A percentile compares a stretch with the other conserved stretches of the same genome.
Evolutionary conservation across 2,888 invertebrate species (phyloP).

Genomic region (Cabera pusaria): DNA sequence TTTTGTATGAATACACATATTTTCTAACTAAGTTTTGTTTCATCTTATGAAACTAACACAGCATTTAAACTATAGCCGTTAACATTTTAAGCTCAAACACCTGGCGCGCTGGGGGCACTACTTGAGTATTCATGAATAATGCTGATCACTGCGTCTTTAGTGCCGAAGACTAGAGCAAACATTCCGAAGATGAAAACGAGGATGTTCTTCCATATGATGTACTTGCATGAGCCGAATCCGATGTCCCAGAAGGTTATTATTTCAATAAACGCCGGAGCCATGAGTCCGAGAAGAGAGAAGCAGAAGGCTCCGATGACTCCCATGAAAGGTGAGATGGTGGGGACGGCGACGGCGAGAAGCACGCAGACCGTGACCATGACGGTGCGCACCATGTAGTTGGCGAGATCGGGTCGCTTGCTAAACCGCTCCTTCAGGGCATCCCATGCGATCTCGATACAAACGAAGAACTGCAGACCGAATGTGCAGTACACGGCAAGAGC

Average conservation of each 20-base stretch:
- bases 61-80: no score
- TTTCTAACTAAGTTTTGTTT: no score
- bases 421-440: conserved; percentile 89
- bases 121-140: conserved; percentile 51
- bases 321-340: conserved; percentile 94
- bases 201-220: conserved; percentile 91
- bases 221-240: conserved; percentile 88
- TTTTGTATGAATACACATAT: no score
- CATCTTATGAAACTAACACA: no score
- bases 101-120: no score
- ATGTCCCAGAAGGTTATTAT: conserved; percentile 93
- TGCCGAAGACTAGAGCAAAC: conserved; percentile 91
- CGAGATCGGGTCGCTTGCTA: conserved; percentile 85
- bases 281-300: conserved; percentile 94
- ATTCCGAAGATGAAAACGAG: conserved; percentile 89
- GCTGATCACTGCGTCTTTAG: conserved; percentile 60
- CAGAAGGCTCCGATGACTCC: conserved; percentile 96
- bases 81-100: no score
- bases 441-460: conserved; percentile 97
- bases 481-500: conserved; percentile 96
- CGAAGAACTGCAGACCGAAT: conserved; percentile 98
- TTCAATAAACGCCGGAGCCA: conserved; percentile 94
- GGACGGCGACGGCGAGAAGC: conserved; percentile 92
- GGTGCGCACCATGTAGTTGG: conserved; percentile 90
- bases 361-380: conserved; percentile 87